Percentiles rank a stretch among this genome's conserved stretches.
Evolutionary conservation across 2,113 vertebrate genomes (phyloP).

Genomic region (Chunga burmeisteri): DNA sequence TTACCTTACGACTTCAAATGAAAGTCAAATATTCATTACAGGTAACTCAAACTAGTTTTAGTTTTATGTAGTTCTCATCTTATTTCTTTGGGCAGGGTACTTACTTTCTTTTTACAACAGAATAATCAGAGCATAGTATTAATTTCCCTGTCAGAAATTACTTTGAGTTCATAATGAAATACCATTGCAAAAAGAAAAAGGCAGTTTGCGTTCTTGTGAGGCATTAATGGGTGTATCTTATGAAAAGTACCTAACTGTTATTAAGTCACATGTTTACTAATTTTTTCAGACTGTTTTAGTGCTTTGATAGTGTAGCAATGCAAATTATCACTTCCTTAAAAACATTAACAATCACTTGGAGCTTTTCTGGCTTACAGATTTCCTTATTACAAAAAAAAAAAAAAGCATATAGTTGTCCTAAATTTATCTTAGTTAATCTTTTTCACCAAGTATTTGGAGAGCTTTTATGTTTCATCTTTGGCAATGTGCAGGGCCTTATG

Average conservation of each 20-base stretch:
- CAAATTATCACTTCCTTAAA: background rate
- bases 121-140: background rate
- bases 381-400: background rate
- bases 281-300: background rate
- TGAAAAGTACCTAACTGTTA: background rate
- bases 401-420: background rate
- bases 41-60: slow-evolving; percentile 67
- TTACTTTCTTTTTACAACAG: background rate
- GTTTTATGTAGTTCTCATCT: background rate
- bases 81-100: background rate
- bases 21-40: slow-evolving; percentile 86
- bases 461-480: background rate
- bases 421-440: background rate
- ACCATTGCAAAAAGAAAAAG: background rate
- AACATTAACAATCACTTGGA: background rate
- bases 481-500: background rate
- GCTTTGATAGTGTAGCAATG: background rate
- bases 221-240: background rate
- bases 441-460: background rate
- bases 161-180: background rate
- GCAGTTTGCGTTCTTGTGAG: background rate
- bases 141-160: background rate
- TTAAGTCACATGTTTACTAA: background rate
- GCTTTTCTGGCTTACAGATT: background rate
- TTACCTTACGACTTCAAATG: slow-evolving; percentile 89